A percentile compares a stretch with the other conserved stretches of the same genome.
Conservation (phyloP, 2,113 vertebrate genomes). For the Gasterosteus aculeatus region DNA sequence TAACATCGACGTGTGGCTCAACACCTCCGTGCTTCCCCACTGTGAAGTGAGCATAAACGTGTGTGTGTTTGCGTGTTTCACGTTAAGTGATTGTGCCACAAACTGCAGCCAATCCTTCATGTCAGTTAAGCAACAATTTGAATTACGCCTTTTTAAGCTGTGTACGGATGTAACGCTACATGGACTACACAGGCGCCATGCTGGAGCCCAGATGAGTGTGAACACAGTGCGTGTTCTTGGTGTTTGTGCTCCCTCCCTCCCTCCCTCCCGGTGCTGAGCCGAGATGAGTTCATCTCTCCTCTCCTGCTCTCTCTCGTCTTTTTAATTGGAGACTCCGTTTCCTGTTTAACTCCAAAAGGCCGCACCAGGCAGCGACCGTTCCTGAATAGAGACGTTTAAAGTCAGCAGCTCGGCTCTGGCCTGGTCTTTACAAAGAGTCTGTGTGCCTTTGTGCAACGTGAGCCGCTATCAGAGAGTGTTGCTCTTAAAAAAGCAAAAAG, state of each 20-base stretch:
- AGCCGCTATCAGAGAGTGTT: no score
- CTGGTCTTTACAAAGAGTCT: neutral
- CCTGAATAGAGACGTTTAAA: neutral
- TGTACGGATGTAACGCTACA: slow-evolving; percentile 23
- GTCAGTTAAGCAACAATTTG: neutral
- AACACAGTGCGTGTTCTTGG: slow-evolving; percentile 6
- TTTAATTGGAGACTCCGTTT: neutral
- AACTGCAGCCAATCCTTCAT: neutral
- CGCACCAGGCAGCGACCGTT: slow-evolving; percentile 4
- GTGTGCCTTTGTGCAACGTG: no score
- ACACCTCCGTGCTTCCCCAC: slow-evolving; percentile 1
- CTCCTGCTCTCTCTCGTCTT: slow-evolving; percentile 11
- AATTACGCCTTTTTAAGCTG: slow-evolving; percentile 2
- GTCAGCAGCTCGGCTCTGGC: slow-evolving; percentile 38
- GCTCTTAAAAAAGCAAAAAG: no score
- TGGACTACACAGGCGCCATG: neutral
- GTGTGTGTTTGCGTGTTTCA: slow-evolving; percentile 17
- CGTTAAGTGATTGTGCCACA: neutral
- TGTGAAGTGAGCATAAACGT: slow-evolving; percentile 32
- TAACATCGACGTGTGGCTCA: slow-evolving; percentile 29
- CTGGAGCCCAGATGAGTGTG: neutral
- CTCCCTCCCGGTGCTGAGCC: slow-evolving; percentile 33
- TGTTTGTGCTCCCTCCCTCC: neutral
- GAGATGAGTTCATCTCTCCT: slow-evolving; percentile 2
- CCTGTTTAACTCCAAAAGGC: slow-evolving; percentile 19